These are phyloP conservation scores for Callorhinus ursinus DNA, from an alignment of 2,113 vertebrate species.

Conservation along the genomic window DNA sequence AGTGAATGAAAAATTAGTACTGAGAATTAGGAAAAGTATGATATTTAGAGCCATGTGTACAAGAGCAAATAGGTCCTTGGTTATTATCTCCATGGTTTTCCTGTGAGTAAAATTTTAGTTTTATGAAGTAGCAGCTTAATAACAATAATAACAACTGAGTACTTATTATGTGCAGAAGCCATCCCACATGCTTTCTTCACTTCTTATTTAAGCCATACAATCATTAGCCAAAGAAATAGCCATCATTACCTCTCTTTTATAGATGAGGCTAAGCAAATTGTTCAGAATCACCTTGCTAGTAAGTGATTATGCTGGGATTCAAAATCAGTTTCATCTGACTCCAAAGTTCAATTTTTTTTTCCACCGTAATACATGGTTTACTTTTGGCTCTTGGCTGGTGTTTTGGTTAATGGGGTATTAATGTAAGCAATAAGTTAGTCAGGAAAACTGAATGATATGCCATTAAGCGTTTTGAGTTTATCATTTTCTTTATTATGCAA, in stretches of 20 bases:
- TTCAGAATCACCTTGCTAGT: not conserved
- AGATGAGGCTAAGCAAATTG: not conserved
- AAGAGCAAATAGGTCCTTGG: not conserved
- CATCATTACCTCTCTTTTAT: conserved; percentile 28
- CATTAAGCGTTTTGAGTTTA: conserved; percentile 28
- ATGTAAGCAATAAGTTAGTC: conserved; percentile 22
- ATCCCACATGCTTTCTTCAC: not conserved
- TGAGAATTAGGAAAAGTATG: conserved; percentile 17
- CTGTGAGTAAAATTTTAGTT: conserved; percentile 14
- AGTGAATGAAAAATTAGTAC: not conserved
- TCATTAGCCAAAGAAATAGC: not conserved
- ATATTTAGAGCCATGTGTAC: not conserved
- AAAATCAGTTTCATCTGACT: conserved; percentile 38
- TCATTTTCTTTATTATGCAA: conserved; percentile 48
- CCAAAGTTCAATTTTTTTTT: not conserved
- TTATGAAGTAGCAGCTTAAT: conserved; percentile 38
- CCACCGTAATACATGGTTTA: not conserved
- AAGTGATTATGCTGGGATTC: conserved; percentile 18
- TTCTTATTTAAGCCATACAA: not conserved
- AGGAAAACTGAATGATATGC: conserved; percentile 12
- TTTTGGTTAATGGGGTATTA: conserved; percentile 52
- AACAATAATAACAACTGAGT: not conserved
- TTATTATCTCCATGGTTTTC: not conserved
- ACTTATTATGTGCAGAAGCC: not conserved
- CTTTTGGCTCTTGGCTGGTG: not conserved